Base-by-base conservation (phyloP, 2,888 invertebrate species). In the Amblyjoppa proteus region DNA sequence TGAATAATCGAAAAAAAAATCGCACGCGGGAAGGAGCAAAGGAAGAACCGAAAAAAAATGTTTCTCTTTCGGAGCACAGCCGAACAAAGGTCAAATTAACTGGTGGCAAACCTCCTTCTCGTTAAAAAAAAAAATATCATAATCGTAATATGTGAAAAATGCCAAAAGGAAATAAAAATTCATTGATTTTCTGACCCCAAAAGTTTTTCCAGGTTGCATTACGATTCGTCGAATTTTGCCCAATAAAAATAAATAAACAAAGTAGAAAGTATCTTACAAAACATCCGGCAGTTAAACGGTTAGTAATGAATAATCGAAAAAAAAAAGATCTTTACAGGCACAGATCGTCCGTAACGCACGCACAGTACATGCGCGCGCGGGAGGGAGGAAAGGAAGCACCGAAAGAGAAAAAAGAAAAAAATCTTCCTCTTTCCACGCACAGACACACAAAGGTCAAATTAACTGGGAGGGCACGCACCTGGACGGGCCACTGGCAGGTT, bases 401-500 rank as follows among this genome's bases (percentile, higher is more conserved):
- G 45, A 9, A 11, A 53, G 20, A 6, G 5, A 53, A 56, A 28
- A 87, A 87, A n/a, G n/a, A 0, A 20, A 20, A 87, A 87, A 85
- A 85, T 38, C 79, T 53, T 49, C 78, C 69, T 41, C 68, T 73
- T 73, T 74, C 83, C 69, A 74, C 38, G 45, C 45, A 49, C 45
- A 49, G 58, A 64, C 41, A 34, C 69, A 66, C 77, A 78, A 85
- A 83, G 77, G 88, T 88, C 81, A 81, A 81, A 81, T 84, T 87
- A 87, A 90, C 87, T 83, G 88, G 88, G 88, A 87, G 88, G 88
- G 87, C 83, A 87, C 78, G 87, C 91, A 91, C 90, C 90, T 90
- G 90, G 87, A 88, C 89, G 87, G 85, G 87, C 84, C 88, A 88
- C 88, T 87, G 87, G 87, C 86, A 86, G 87, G 87, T 88, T 87